Conservation (phyloP, 2,113 vertebrate genomes). For the Larimichthys crocea region DNA sequence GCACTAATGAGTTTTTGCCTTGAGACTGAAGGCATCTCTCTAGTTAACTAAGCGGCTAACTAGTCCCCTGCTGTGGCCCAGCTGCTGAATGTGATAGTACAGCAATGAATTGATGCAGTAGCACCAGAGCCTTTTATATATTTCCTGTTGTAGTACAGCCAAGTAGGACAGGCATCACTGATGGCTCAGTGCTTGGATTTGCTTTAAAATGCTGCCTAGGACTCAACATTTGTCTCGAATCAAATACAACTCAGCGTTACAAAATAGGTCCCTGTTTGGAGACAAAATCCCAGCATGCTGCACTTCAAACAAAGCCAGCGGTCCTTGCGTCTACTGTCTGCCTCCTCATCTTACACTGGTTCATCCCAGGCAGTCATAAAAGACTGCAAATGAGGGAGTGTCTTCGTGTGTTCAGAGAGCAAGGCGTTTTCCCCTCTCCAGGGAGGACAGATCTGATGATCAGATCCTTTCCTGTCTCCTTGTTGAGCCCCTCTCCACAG, state of each 20-base stretch:
- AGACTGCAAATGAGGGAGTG: conserved; percentile 67
- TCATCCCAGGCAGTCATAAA: conserved; percentile 52
- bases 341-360: conserved; percentile 38
- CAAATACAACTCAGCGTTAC: conserved; percentile 11
- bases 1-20: conserved; percentile 60
- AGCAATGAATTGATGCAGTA: conserved; percentile 43
- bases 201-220: conserved; percentile 26
- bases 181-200: conserved; percentile 28
- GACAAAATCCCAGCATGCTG: conserved; percentile 26
- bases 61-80: conserved; percentile 67
- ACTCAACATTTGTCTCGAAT: conserved; percentile 30
- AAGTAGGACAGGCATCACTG: conserved; percentile 30
- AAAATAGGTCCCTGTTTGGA: conserved; percentile 20
- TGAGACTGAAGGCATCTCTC: conserved; percentile 55
- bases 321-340: conserved; percentile 18
- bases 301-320: conserved; percentile 10
- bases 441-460: conserved; percentile 72
- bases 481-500: conserved; percentile 32
- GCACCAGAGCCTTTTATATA: conserved; percentile 44
- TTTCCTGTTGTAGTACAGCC: conserved; percentile 57
- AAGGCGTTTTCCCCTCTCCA: conserved; percentile 68
- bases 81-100: conserved; percentile 69
- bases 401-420: conserved; percentile 53
- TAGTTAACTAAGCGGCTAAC: conserved; percentile 72
- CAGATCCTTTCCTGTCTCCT: conserved; percentile 68